Evolutionary conservation across 2,888 invertebrate species (phyloP), one percentile per base, ranked within the genome.

Genomic region (Marronus borbonicus): DNA sequence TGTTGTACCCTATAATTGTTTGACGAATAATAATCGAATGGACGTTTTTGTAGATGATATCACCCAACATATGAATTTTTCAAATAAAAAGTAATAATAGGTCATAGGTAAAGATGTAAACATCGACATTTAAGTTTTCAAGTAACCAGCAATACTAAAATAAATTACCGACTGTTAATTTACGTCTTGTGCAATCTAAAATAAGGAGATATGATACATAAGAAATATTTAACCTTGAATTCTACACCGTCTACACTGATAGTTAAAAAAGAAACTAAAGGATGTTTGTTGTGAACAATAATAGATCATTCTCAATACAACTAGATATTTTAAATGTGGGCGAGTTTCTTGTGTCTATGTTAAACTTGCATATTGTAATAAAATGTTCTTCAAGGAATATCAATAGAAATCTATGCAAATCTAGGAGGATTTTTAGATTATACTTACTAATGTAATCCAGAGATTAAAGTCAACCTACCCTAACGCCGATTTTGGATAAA

Each of bases 111-210:
- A 70, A 70, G 17, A 55, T 58, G 36, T 31, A 70, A 70, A 20
- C 70, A 58, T 70, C 72, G 72, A 74, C 72, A 62, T 74, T 74
- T 74, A 74, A 74, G 17, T 3, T 68, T 28, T 28, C 12, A 68
- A 14, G 12, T 60, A 72, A 62, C 24, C 58, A 36, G 55, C 52
- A 36, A 36, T 70, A 55, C 36, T 52, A 65, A 39, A 14, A 31
- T 39, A 36, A 31, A 36, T 65, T 65, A 3, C 62, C 28, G 44
- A 44, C 28, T 28, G 31, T 28, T 62, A 62, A 62, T 28, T 68
- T 68, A 50, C 49, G 24, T 20, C 7, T 12, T 50, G 28, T 7
- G 39, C 7, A 14, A 31, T 52, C 52, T 31, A 5, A 24, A 31
- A 10, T 2, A 24, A 5, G 12, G 12, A 62, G 12, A 4, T 12